Percentiles rank a stretch among this genome's conserved stretches.
These are phyloP conservation scores for Yponomeuta malinellus DNA, from an alignment of 2,888 invertebrate species.

Conservation along the genomic window DNA sequence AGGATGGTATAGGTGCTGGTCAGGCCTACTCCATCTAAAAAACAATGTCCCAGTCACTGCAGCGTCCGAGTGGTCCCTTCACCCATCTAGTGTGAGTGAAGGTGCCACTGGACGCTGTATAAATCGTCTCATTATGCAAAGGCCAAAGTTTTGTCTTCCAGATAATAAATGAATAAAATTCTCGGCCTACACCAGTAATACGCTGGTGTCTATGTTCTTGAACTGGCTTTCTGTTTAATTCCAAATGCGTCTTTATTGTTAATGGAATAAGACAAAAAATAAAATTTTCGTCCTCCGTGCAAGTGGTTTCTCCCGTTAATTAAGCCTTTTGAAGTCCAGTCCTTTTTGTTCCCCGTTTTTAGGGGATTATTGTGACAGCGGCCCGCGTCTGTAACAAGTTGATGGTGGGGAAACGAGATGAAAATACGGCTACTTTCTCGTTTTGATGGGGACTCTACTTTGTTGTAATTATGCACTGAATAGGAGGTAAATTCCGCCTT, in stretches of 20 bases:
- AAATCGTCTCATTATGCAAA: too few relatives aligned
- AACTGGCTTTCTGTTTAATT: neutral
- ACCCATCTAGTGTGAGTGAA: too few relatives aligned
- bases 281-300: neutral
- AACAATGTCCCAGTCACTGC: too few relatives aligned
- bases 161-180: too few relatives aligned
- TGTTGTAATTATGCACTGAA: too few relatives aligned
- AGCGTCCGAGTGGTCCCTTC: too few relatives aligned
- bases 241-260: neutral
- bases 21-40: too few relatives aligned
- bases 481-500: too few relatives aligned
- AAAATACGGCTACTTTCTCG: neutral
- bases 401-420: neutral
- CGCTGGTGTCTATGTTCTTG: neutral
- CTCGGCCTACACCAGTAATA: too few relatives aligned
- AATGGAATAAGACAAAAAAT: neutral
- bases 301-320: neutral
- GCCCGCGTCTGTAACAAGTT: neutral
- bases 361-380: neutral
- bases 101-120: too few relatives aligned
- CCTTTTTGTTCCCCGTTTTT: neutral
- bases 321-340: neutral
- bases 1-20: too few relatives aligned
- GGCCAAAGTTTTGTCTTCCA: too few relatives aligned
- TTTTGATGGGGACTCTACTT: neutral